A percentile compares a stretch with the other conserved stretches of the same genome.
These are phyloP conservation scores for Platycheirus albimanus DNA, from an alignment of 2,888 invertebrate genomes.

Conservation along the genomic window DNA sequence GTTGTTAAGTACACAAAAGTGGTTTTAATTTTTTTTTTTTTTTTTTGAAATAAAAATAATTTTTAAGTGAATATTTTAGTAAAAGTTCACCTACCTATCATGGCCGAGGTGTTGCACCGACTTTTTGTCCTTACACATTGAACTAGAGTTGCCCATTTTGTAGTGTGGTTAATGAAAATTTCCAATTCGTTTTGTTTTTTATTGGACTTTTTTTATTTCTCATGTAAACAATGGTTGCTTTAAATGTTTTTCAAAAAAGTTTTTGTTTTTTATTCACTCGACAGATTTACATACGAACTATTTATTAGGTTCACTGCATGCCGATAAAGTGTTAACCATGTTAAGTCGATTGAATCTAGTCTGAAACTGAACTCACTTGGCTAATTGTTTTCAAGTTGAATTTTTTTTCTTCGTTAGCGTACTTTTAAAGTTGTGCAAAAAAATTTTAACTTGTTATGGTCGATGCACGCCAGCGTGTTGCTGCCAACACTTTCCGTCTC, in stretches of 20 bases:
- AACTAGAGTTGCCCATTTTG: constrained; percentile 81
- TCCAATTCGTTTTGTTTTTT: background rate
- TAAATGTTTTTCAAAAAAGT: too few relatives aligned
- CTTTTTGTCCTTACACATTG: constrained; percentile 81
- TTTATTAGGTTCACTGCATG: constrained; percentile 35
- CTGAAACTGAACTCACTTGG: constrained; percentile 53
- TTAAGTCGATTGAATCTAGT: constrained; percentile 60
- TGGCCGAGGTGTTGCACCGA: constrained; percentile 78
- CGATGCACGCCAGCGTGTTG: constrained; percentile 18
- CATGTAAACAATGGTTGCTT: background rate
- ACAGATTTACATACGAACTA: constrained; percentile 15
- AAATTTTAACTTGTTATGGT: constrained; percentile 47
- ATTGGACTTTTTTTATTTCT: constrained; percentile 11
- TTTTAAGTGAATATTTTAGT: constrained; percentile 6
- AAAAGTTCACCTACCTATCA: constrained; percentile 78
- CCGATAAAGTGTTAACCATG: constrained; percentile 35
- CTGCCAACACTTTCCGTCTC: constrained; percentile 51
- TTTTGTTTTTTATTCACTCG: background rate
- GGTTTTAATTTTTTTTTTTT: too few relatives aligned
- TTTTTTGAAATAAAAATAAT: constrained; percentile 17
- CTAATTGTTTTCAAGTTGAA: constrained; percentile 53
- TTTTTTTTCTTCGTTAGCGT: constrained; percentile 2
- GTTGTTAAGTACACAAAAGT: background rate
- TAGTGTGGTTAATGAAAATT: background rate
- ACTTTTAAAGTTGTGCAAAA: constrained; percentile 42